Evolutionary conservation across 2,888 invertebrate species (phyloP), one percentile per base, ranked within the genome.

Genomic region (Amphipyra tragopoginis): DNA sequence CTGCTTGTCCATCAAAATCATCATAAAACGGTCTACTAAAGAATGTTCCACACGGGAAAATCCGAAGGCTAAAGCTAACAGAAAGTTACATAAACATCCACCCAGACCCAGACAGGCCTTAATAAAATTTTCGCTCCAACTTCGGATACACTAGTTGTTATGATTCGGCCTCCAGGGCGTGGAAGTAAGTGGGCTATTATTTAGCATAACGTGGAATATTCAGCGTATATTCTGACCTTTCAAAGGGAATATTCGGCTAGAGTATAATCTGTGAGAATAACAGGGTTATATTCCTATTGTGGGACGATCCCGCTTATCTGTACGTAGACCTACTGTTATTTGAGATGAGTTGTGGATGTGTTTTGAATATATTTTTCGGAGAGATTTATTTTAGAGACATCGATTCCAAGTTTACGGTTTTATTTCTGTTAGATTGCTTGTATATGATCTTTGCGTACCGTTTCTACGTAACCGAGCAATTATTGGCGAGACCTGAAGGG

Each of bases 201-300:
- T 72, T 61, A 62, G 44, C 66, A 78, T 65, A 66, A 53, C 53
- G 42, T 57, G 47, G 45, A 70, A 50, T 64, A 66, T 77, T 64
- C 74, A 40, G 48, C 49, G 14, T 56, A 65, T 53, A 72, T 57
- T 60, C 56, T 15, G 69, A 42, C 54, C 43, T 76, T 75, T 53
- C 43, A 61, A 57, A 61, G 53, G 13, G 40, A 62, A 57, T 55
- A 60, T 64, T 55, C 52, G 56, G 45, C 57, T 65, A n/a, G 21
- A 26, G 48, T 59, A 65, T 65, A 61, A 75, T 62, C 57, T 43
- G 15, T 14, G n/a, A 42, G 51, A 61, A 64, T 66, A 75, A 52
- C 43, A 59, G 10, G 47, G 29, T 38, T 43, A 61, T 33, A 36
- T 38, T 47, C n/a, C 42, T 58, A 52, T 65, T 65, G 29, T 42